Base-by-base conservation (phyloP, 2,888 invertebrate genomes). In the Acrocyrtus sp. region DNA sequence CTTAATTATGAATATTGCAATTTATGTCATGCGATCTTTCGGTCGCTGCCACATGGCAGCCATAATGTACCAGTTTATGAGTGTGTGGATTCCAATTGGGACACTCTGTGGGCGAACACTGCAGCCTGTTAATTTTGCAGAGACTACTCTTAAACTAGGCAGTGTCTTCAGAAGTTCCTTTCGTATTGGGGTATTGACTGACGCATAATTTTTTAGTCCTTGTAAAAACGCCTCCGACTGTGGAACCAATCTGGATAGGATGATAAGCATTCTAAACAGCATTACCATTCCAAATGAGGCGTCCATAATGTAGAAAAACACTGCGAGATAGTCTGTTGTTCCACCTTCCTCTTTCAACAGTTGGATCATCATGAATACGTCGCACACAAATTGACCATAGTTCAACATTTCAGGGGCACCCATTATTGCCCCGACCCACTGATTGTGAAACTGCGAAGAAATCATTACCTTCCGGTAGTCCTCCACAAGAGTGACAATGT, bases 31-130 rank as follows among this genome's bases (percentile, higher is more conserved):
- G n/a, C n/a, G 57, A 45, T 76, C 76, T n/a, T 27, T 51, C 15
- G 76, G 76, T 22, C 76, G 24, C n/a, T 76, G 43, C 74, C 74
- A 76, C 76, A 75, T 68, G 10, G 75, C 75, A 8, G 76, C 76
- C 1, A 39, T 34, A 48, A 76, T 76, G 39, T 75, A 75, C 45
- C 50, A 77, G 22, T 68, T 72, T 29, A 77, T 68, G 19, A 77
- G 24, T 3, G 21, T 12, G 26, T 77, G 57, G 1, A 77, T 39
- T 15, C 76, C 76, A 27, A 51, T 34, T 1, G 76, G 76, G 21
- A 73, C 76, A 6, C 72, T 68, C 5, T 45, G 53, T 0, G 54
- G 63, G 41, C 63, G 53, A 0, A 51, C 66, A 12, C 63, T 72
- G 19, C 69, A 72, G 19, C 74, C 76, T 12, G 62, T 63, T 24